Evolutionary conservation across 1,140 invertebrate species (phyloP), one percentile per base, ranked within the genome.

Genomic region (Hesperophylax magnus): DNA sequence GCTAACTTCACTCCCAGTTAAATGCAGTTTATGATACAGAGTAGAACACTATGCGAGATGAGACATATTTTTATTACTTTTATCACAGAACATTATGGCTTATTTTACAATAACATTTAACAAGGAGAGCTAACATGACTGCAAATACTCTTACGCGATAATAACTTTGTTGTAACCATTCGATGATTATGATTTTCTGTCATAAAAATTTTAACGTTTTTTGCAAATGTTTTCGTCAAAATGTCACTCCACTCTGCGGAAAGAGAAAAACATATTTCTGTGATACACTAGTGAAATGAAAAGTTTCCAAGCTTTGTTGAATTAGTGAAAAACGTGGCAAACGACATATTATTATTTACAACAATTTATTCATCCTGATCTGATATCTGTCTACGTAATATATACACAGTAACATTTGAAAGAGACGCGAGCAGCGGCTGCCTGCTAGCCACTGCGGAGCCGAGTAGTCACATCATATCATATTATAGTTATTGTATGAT

Each of bases 41-140:
- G 83, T 81, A 84, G 80, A 81, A 74, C 74, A 81, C 77, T 81
- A 84, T 81, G 82, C 77, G 76, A 83, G 80, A 84, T 84, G 81
- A 82, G 78, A 84, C 53, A 81, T 82, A 84, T 78, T 82, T 74
- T 74, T 76, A 81, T 82, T 82, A 81, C 79, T 82, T 84, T 84
- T 84, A 84, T 84, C 83, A 84, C 83, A 84, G 83, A 84, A 84
- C 83, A 84, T 82, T 84, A 84, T 84, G 83, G 83, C 81, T 82
- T 84, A 82, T 79, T 82, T 84, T 82, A 84, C 83, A 84, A 82
- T 84, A 84, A 84, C 83, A 82, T 84, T 84, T 82, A 84, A 82
- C 81, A 82, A 84, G 81, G 76, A 81, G 80, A 84, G 79, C 83
- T 82, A 84, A 82, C 79, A 81, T 82, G 83, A 82, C 77, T 81